Percentiles rank a stretch among this genome's conserved stretches.
Conservation (phyloP, 2,113 vertebrate genomes). For the Bettongia penicillata region DNA sequence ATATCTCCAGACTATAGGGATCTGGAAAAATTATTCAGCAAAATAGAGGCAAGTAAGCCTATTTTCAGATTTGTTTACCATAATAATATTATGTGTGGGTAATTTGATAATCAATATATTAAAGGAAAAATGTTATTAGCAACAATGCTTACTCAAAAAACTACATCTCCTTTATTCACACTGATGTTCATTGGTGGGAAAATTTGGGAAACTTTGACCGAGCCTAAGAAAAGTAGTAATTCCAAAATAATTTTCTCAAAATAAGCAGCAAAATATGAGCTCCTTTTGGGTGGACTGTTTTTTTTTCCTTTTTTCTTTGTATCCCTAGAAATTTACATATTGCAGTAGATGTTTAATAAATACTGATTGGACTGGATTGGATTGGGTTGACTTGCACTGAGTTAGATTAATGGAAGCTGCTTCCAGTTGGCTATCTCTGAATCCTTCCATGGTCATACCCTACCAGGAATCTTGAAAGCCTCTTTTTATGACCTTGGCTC, state of each 20-base stretch:
- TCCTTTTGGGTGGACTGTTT: background rate
- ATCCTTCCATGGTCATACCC: background rate
- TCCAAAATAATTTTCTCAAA: background rate
- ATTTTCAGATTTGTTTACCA: too few species aligned
- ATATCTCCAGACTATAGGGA: background rate
- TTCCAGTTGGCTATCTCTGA: background rate
- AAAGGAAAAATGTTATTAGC: background rate
- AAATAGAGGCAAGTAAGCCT: too few species aligned
- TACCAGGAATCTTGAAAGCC: background rate
- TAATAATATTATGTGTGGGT: background rate
- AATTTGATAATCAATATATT: background rate
- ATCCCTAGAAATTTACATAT: background rate
- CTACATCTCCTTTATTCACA: background rate
- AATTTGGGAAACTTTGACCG: background rate
- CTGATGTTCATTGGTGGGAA: background rate
- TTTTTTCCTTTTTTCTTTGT: background rate
- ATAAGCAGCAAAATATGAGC: background rate
- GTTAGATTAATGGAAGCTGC: background rate
- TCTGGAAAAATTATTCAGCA: background rate
- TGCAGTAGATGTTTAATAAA: background rate
- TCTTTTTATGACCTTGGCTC: background rate
- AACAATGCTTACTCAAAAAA: background rate
- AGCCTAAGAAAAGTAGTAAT: conserved; percentile 20
- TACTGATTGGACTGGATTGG: background rate
- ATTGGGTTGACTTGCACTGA: background rate